Conservation (phyloP, 2,113 vertebrate species). For the Perca fluviatilis region DNA sequence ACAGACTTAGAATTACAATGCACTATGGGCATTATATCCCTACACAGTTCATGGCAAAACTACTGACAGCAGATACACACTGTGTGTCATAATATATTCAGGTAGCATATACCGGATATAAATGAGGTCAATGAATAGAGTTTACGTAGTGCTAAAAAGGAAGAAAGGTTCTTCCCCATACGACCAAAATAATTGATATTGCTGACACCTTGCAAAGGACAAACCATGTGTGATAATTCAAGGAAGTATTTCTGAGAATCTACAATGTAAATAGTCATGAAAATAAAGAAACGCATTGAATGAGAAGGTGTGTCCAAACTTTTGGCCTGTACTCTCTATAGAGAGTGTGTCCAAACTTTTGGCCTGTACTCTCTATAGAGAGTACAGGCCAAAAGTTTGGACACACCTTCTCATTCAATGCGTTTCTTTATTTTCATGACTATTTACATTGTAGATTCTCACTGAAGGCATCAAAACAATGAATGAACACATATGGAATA, state of each 20-base stretch:
- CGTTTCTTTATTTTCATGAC: too few species aligned
- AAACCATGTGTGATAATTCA: constrained; percentile 1
- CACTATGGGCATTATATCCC: neutral
- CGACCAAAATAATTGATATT: neutral
- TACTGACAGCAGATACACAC: neutral
- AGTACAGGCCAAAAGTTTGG: too few species aligned
- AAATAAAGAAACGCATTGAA: too few species aligned
- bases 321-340: too few species aligned
- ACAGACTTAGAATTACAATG: constrained; percentile 13
- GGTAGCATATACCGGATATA: neutral
- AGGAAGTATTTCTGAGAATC: constrained; percentile 9
- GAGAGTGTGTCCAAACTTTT: too few species aligned
- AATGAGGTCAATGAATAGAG: neutral
- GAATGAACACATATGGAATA: too few species aligned
- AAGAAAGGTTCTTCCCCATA: neutral
- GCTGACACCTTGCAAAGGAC: neutral
- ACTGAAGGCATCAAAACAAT: too few species aligned
- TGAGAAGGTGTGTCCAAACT: too few species aligned
- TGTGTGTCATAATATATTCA: neutral
- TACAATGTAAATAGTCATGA: too few species aligned
- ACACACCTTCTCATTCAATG: too few species aligned
- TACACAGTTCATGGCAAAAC: neutral
- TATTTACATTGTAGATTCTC: too few species aligned
- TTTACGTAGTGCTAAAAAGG: constrained; percentile 15
- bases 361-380: too few species aligned